phyloP scores from a whole-genome alignment of 2,888 invertebrate species.

The Ischnura elegans region DNA sequence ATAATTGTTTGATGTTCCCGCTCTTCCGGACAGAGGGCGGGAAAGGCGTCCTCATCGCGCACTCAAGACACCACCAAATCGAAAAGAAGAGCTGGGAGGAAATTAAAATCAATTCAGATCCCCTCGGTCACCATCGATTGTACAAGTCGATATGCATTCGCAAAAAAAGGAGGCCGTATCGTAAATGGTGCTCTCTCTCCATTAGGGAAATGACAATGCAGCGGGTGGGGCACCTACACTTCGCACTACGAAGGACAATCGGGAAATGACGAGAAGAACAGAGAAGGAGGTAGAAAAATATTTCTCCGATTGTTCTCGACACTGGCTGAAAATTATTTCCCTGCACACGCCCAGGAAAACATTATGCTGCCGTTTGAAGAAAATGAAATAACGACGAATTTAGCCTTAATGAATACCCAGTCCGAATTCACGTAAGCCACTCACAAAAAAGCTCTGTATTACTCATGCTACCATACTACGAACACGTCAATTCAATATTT shows the following conservation, averaged over 20 bases:
- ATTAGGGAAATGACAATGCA: conserved; percentile 56
- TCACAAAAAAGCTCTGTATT: too few species aligned
- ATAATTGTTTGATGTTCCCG: conserved; percentile 34
- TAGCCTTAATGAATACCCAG: neutral
- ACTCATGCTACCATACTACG: too few species aligned
- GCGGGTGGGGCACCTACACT: neutral
- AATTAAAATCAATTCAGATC: conserved; percentile 50
- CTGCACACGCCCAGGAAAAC: neutral
- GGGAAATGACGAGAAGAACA: neutral
- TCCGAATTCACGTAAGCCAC: too few species aligned
- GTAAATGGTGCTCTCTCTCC: conserved; percentile 24
- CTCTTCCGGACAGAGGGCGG: neutral
- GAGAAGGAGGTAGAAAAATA: neutral
- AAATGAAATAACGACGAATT: neutral
- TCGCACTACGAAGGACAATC: conserved; percentile 19
- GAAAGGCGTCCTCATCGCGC: neutral
- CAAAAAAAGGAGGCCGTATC: neutral
- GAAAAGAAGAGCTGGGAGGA: conserved; percentile 21
- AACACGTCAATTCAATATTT: too few species aligned
- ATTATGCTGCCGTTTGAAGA: neutral
- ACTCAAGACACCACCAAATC: neutral
- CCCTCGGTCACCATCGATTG: neutral
- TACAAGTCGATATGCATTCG: neutral
- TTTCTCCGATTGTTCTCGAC: neutral
- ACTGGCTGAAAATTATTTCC: neutral